Conservation (phyloP, 2,113 vertebrate genomes). For the Gallinago paraguaiae region DNA sequence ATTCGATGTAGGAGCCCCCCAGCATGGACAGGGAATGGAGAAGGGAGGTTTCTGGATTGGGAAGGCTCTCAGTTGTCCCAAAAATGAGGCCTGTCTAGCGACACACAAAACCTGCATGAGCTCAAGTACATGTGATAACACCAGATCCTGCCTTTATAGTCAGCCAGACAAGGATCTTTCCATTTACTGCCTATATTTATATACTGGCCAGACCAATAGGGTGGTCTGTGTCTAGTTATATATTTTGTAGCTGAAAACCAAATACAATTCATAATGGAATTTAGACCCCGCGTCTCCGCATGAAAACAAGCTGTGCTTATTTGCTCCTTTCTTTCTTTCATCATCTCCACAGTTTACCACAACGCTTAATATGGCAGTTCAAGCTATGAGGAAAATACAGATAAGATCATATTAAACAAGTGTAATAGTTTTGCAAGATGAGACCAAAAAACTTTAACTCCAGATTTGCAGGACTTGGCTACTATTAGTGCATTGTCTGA, state of each 20-base stretch:
- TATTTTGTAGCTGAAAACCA: background rate
- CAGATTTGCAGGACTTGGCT: background rate
- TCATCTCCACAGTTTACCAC: background rate
- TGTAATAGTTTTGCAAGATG: background rate
- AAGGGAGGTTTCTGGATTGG: background rate
- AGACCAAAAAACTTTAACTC: background rate
- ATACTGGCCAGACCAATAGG: background rate
- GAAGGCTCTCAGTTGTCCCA: background rate
- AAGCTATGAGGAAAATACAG: background rate
- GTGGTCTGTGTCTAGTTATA: background rate
- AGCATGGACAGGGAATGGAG: background rate
- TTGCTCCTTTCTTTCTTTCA: background rate
- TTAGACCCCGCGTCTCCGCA: background rate
- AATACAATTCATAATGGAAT: accelerated
- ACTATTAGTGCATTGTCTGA: background rate
- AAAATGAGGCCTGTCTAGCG: background rate
- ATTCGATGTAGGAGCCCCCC: background rate
- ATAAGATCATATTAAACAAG: background rate
- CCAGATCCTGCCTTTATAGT: background rate
- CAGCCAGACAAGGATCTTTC: background rate
- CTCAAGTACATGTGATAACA: background rate
- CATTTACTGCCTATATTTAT: background rate
- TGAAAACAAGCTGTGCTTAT: background rate
- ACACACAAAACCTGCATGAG: background rate
- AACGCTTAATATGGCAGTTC: background rate